Percentiles rank a stretch among this genome's conserved stretches.
These are phyloP conservation scores for Onychostruthus taczanowskii DNA, from an alignment of 2,113 vertebrate genomes.

Conservation along the genomic window DNA sequence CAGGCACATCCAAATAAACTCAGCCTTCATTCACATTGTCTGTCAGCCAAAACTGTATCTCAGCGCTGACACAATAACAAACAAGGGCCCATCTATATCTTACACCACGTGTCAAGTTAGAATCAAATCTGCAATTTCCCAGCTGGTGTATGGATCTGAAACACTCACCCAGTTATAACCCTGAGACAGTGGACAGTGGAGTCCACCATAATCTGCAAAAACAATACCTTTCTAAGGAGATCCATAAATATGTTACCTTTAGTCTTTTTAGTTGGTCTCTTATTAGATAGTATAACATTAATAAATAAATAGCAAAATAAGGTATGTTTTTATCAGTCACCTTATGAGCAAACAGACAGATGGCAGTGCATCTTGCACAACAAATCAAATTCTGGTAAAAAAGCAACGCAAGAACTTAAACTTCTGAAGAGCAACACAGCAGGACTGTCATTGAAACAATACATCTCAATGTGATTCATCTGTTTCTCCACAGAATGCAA, in stretches of 20 bases:
- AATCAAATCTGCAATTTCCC: background rate
- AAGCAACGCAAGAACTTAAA: background rate
- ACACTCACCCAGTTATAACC: background rate
- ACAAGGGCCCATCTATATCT: background rate
- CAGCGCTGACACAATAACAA: accelerated
- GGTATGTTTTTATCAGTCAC: background rate
- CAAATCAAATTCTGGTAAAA: background rate
- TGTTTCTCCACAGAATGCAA: background rate
- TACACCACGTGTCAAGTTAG: background rate
- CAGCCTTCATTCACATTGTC: background rate
- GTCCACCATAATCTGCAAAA: background rate
- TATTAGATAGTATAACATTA: background rate
- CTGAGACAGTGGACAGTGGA: background rate
- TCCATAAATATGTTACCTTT: background rate
- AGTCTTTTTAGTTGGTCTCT: background rate
- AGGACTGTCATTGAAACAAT: background rate
- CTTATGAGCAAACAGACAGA: background rate
- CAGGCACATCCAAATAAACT: background rate
- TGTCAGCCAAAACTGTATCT: background rate
- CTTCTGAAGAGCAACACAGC: background rate
- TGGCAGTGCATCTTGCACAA: background rate
- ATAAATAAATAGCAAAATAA: background rate
- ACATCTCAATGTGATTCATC: background rate
- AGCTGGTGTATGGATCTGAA: background rate
- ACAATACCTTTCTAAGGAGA: background rate